Percentiles rank a stretch among this genome's conserved stretches.
phyloP scores from a whole-genome alignment of 2,888 invertebrate species.

The Hypolimnas misippus region DNA sequence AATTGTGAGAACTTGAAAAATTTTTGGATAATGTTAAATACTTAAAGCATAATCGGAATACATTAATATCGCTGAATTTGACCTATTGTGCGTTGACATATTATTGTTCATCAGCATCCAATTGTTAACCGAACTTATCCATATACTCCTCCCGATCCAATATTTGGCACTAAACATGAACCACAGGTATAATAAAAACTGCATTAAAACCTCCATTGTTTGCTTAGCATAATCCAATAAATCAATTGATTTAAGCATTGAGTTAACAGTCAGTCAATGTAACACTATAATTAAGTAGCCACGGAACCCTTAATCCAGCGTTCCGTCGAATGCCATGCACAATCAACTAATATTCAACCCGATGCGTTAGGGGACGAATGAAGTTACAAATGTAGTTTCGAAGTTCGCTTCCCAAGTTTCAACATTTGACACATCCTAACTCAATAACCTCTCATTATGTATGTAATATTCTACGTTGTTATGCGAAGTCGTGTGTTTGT shows the following conservation, averaged over 20 bases:
- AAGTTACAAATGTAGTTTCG: conserved; percentile 65
- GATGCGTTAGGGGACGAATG: conserved; percentile 53
- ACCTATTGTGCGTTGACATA: too few species aligned
- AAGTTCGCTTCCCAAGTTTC: conserved; percentile 60
- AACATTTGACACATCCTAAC: conserved; percentile 68
- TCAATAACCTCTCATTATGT: conserved; percentile 49
- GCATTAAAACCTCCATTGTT: too few species aligned
- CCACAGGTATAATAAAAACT: too few species aligned
- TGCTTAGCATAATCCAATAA: too few species aligned
- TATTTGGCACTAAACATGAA: too few species aligned
- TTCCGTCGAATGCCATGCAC: conserved; percentile 44
- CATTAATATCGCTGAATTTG: too few species aligned
- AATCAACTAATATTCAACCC: conserved; percentile 74
- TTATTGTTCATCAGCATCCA: too few species aligned
- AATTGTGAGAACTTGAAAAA: too few species aligned
- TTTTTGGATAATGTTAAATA: too few species aligned
- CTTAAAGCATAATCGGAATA: too few species aligned
- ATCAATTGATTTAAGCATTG: neutral
- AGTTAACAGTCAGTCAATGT: neutral
- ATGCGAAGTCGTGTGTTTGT: conserved; percentile 12
- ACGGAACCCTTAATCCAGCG: neutral
- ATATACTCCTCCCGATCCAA: too few species aligned
- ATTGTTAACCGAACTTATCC: too few species aligned
- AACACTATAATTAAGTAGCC: neutral
- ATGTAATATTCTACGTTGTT: conserved; percentile 26